Base-by-base conservation (phyloP, 2,797 vertebrate species). In the Eleutherodactylus coqui region DNA sequence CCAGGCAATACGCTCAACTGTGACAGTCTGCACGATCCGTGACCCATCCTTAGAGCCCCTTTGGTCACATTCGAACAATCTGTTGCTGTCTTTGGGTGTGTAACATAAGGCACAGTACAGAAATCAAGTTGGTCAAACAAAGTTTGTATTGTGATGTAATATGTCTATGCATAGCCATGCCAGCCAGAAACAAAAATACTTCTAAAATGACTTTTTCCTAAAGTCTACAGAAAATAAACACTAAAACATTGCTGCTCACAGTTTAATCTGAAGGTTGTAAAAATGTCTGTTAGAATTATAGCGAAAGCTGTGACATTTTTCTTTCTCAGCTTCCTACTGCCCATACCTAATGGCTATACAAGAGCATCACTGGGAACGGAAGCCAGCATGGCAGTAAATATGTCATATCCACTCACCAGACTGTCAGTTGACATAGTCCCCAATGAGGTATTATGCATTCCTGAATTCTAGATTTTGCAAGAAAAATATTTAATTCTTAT, bases 401-500 rank as follows among this genome's bases (percentile, higher is more conserved):
- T 87, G 85, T 79, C 86, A 87, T 32, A 80, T 84, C 67, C 75
- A 84, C 81, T 87, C 82, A 87, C 24, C 73, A 73, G 38, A 75
- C 73, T 72, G 79, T 76, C 80, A 83, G 80, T n/a, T 78, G 80
- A 83, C 85, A 47, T 43, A 58, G 62, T 78, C 81, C 80, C 64
- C 41, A 29, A 72, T 79, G 81, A 87, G 21, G 47, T 55, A 72
- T 24, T 49, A 34, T 60, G 45, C 49, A 72, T 83, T 80, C 75
- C 82, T 75, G 53, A 72, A 83, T 73, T 79, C 13, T 73, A 83
- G 36, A 82, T 77, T 76, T 58, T 69, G 73, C 41, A 79, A 87
- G 86, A 83, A 78, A 84, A 84, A 87, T 84, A 83, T 79, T 67
- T 82, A 53, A 82, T 70, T 77, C 79, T 86, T 86, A 86, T 86